Evolutionary conservation across 2,797 vertebrate genomes (phyloP), one percentile per base, ranked within the genome.

Genomic region (Mastacembelus armatus): DNA sequence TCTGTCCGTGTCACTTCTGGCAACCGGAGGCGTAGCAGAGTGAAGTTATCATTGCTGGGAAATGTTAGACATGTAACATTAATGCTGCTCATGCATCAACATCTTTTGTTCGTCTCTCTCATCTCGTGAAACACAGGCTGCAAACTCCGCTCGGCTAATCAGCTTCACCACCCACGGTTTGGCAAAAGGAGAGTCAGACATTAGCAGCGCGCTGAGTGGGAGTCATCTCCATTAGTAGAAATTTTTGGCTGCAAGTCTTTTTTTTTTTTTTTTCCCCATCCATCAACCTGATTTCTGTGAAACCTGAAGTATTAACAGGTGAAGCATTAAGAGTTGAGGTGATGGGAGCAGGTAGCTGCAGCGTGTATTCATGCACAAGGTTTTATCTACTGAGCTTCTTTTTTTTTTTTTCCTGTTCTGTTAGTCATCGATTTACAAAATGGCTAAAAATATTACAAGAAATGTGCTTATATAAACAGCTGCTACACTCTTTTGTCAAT

Each of bases 161-260:
- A 59, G 24, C 39, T 67, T 65, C 54, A 30, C 76, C 78, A 18
- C 79, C 77, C 65, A 69, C 84, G 3, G 54, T 71, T 82, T 89
- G 87, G 85, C 87, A 67, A 49, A 44, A 38, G 35, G 4, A 73
- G 64, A 61, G 58, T 40, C 73, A 43, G 77, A 84, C 77, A 63
- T 77, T 76, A 78, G 72, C 77, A 38, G 68, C 44, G 59, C 60
- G 76, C 67, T 50, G 75, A 80, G 76, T 77, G 75, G 74, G 77
- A 77, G 84, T 43, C 2, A 52, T 76, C 74, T 84, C 89, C 86
- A 89, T 90, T 89, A 88, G 86, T 50, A 82, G 63, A 78, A 85
- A 86, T 76, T 18, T 87, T 88, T 88, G 86, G 86, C 84, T 10
- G 3, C 11, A 47, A 19, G 62, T 71, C 5, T n/a, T n/a, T n/a